Evolutionary conservation across 2,888 invertebrate genomes (phyloP), one percentile per base, ranked within the genome.

Genomic region (Cantharis rufa): DNA sequence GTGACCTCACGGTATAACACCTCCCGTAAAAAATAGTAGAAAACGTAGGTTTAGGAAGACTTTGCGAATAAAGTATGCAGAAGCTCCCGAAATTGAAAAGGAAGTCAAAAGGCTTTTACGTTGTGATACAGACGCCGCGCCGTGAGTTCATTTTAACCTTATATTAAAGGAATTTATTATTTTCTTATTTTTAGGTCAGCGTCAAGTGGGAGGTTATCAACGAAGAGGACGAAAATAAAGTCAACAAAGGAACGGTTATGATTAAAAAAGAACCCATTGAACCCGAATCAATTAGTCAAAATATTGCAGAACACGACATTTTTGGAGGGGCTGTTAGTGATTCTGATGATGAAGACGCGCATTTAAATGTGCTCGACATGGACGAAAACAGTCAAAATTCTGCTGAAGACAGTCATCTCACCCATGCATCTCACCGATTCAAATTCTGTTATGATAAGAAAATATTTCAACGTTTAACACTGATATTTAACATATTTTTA

Each of bases 31-130:
- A 88, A 99, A 99, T 89, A 96, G 98, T 0, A 91, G 98, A 10
- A 95, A 95, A 82, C 91, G 98, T 74, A 91, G 98, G 76, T 98
- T 98, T 85, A 91, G 98, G 48, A 98, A 98, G 89, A 98, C 98
- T 0, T 87, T 98, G 27, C 97, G 96, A 86, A 99, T 99, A 88
- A 99, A 99, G 88, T 96, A 95, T 88, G 96, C 96, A 1, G 98
- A 98, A 88, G 96, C 97, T 21, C 98, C 98, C 0, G 98, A 99
- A 89, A 97, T 98, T 80, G 99, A 99, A 86, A 98, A 98, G 87
- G 99, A 99, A 90, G 97, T 99, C 0, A 98, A 98, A 86, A 91
- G 98, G 62, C 89, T 99, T 74, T 89, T 99, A 10, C 90, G 98
- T 80, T 94, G 94, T 48, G 98, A 98, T 86, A 96, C 97, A 85